Conservation (phyloP, 2,888 invertebrate species). For the Hypolimnas misippus region DNA sequence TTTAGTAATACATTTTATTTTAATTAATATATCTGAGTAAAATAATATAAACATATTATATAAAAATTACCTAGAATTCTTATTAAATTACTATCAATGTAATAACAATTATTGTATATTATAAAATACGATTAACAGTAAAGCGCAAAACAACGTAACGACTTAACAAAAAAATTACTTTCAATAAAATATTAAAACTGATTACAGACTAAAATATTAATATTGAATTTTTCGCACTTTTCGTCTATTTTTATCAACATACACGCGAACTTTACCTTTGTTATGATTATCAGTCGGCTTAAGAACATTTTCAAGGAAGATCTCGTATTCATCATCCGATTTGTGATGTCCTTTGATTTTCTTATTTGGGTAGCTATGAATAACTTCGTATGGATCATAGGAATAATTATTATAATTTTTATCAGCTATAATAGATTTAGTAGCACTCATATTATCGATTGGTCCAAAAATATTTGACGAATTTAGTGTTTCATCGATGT, state of each 20-base stretch:
- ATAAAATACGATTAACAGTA: too few species aligned
- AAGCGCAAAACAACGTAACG: too few species aligned
- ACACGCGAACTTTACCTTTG: slow-evolving; percentile 66
- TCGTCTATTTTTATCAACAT: slow-evolving; percentile 61
- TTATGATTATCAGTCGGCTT: slow-evolving; percentile 56
- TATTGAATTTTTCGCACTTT: slow-evolving; percentile 53
- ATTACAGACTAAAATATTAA: neutral
- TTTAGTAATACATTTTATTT: too few species aligned
- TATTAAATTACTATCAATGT: too few species aligned
- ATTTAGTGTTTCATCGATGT: slow-evolving; percentile 14
- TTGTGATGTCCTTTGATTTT: slow-evolving; percentile 34
- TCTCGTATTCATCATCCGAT: slow-evolving; percentile 59
- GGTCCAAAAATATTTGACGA: slow-evolving; percentile 12
- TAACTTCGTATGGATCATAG: slow-evolving; percentile 33
- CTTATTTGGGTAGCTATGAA: slow-evolving; percentile 14
- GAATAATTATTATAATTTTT: slow-evolving; percentile 36
- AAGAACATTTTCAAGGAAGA: slow-evolving; percentile 62
- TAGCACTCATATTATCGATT: slow-evolving; percentile 13
- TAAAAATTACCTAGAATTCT: too few species aligned
- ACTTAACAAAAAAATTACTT: too few species aligned
- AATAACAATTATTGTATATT: too few species aligned
- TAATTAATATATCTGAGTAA: too few species aligned
- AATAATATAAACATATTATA: too few species aligned
- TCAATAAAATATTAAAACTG: neutral
- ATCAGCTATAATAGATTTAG: slow-evolving; percentile 18